A percentile compares a stretch with the other conserved stretches of the same genome.
These are phyloP conservation scores for Acrobasis suavella DNA, from an alignment of 2,888 invertebrate species.

Conservation along the genomic window DNA sequence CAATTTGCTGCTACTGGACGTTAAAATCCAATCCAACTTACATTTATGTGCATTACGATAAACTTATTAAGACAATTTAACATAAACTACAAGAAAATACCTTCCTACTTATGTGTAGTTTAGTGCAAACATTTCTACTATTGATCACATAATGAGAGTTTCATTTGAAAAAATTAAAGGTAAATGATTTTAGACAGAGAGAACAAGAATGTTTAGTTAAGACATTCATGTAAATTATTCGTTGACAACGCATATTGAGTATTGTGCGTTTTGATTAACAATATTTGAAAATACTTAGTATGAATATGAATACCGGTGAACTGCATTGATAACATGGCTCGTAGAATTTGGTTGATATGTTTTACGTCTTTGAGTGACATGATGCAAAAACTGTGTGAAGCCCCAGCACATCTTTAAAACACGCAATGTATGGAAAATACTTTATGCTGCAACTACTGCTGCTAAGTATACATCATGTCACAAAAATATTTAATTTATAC, in stretches of 20 bases:
- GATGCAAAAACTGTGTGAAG: slow-evolving; percentile 74
- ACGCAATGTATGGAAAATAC: slow-evolving; percentile 64
- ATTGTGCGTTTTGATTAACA: slow-evolving; percentile 61
- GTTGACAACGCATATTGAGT: slow-evolving; percentile 29
- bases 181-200: slow-evolving; percentile 32
- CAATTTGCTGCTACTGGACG: slow-evolving; percentile 28
- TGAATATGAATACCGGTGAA: slow-evolving; percentile 44
- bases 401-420: slow-evolving; percentile 56
- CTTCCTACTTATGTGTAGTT: background rate
- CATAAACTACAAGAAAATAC: slow-evolving; percentile 26
- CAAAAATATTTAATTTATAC: slow-evolving; percentile 75
- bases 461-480: slow-evolving; percentile 73
- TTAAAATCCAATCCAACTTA: background rate
- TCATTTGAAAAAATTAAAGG: slow-evolving; percentile 12
- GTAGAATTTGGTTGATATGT: slow-evolving; percentile 69
- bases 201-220: slow-evolving; percentile 22
- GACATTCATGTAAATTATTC: background rate
- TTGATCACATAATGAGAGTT: background rate
- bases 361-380: slow-evolving; percentile 60
- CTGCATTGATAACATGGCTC: slow-evolving; percentile 43
- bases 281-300: slow-evolving; percentile 31
- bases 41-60: background rate
- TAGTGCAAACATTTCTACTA: background rate
- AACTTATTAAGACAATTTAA: slow-evolving; percentile 32
- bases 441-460: slow-evolving; percentile 53